Evolutionary conservation across 2,888 invertebrate genomes (phyloP).

Genomic region (Cantharis nigra): DNA sequence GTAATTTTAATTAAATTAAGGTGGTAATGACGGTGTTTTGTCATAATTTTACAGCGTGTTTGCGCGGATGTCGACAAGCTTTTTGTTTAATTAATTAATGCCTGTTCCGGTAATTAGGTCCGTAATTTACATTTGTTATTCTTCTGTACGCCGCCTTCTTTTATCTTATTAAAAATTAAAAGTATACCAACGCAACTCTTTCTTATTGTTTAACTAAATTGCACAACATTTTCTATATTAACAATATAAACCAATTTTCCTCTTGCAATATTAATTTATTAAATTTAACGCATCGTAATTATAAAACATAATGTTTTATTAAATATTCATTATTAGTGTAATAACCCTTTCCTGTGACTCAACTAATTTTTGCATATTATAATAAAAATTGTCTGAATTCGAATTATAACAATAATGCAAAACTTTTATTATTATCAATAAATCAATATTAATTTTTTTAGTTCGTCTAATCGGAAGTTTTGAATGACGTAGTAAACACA

Average conservation of each 20-base stretch:
- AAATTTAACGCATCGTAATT: background rate
- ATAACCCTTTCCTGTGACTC: background rate
- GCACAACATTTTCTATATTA: background rate
- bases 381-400: background rate
- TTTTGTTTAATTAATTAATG: slow-evolving; percentile 54
- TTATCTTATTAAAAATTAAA: slow-evolving; percentile 43
- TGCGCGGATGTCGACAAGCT: slow-evolving; percentile 47
- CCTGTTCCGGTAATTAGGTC: slow-evolving; percentile 51
- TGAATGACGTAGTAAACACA: background rate
- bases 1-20: slow-evolving; percentile 45
- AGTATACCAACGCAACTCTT: slow-evolving; percentile 6
- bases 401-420: too few species aligned
- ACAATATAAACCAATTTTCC: background rate
- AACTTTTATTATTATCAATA: too few species aligned
- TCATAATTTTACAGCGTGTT: slow-evolving; percentile 52
- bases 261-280: background rate
- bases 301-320: background rate
- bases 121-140: slow-evolving; percentile 31
- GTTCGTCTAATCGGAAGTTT: background rate
- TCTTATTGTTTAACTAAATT: slow-evolving; percentile 5
- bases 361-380: background rate
- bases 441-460: background rate
- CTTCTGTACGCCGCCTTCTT: slow-evolving; percentile 40
- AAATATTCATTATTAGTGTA: too few species aligned
- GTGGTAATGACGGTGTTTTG: slow-evolving; percentile 47